These are phyloP conservation scores for Euphonia xanthogaster DNA, from an alignment of 2,797 vertebrate species.

Conservation along the genomic window DNA sequence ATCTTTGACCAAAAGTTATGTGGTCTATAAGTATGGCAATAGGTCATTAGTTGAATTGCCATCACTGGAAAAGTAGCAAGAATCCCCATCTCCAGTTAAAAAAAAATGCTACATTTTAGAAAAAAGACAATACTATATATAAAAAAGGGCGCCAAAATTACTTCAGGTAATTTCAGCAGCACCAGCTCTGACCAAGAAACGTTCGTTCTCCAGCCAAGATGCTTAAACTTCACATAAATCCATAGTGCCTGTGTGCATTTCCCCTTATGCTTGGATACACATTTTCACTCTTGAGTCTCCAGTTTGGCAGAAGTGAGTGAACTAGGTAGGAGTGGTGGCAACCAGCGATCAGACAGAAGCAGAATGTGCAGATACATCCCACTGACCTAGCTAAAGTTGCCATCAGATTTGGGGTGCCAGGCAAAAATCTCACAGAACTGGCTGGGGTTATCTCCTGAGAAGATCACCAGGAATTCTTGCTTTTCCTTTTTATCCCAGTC, in stretches of 20 bases:
- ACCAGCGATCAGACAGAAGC: background rate
- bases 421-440: background rate
- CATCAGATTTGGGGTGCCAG: background rate
- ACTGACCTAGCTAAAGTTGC: background rate
- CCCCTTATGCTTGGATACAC: background rate
- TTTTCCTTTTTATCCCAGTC: background rate
- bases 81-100: background rate
- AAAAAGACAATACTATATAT: background rate
- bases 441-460: background rate
- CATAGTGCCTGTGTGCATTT: background rate
- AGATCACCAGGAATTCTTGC: background rate
- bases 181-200: background rate
- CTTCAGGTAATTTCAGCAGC: background rate
- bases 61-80: background rate
- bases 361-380: background rate
- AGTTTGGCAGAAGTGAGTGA: background rate
- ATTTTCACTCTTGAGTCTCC: background rate
- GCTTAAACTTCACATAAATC: background rate
- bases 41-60: background rate
- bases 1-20: background rate
- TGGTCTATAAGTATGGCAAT: accelerated
- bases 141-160: background rate
- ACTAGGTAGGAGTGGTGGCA: background rate
- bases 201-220: background rate
- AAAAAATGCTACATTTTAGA: background rate